Conservation (phyloP, 2,888 invertebrate species). For the Vannuccia rotundouncinata region DNA sequence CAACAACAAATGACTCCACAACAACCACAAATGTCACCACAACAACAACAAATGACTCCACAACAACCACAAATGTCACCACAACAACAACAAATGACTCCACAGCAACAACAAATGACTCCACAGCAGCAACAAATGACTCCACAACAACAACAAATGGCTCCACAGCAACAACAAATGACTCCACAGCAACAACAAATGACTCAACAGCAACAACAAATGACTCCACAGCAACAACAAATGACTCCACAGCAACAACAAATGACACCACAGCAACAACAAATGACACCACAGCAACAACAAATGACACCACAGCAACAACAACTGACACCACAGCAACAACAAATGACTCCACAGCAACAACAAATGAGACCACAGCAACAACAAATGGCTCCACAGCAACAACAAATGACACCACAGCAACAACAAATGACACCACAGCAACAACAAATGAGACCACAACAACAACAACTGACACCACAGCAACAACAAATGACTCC, state of each 20-base stretch:
- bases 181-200: neutral
- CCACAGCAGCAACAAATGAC: neutral
- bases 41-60: neutral
- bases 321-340: neutral
- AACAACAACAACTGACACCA: neutral
- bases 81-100: neutral
- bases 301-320: neutral
- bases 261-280: neutral
- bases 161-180: neutral
- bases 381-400: neutral
- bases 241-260: neutral
- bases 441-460: neutral
- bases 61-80: neutral
- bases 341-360: neutral
- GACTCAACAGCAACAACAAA: neutral
- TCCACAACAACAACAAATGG: neutral
- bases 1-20: neutral
- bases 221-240: neutral
- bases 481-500: neutral
- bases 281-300: neutral
- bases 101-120: neutral
- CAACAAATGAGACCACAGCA: neutral
- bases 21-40: neutral
- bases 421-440: neutral
- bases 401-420: neutral